phyloP scores from a whole-genome alignment of 2,113 vertebrate species.

The Loxodonta africana region DNA sequence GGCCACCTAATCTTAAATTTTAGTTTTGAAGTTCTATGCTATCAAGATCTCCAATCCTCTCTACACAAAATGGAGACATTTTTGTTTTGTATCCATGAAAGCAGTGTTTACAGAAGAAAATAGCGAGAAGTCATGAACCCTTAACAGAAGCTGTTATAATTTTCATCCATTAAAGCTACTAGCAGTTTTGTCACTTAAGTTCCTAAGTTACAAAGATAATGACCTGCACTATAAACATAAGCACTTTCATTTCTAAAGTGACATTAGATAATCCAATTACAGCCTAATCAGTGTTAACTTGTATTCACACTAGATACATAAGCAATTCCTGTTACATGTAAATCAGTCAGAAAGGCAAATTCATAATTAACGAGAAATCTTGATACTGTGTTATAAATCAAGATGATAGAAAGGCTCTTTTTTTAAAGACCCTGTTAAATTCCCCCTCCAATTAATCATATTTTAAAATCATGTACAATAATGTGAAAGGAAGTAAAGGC shows the following conservation, averaged over 20 bases:
- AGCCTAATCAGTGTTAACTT: neutral
- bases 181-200: neutral
- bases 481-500: constrained; percentile 5
- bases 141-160: neutral
- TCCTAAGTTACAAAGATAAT: constrained; percentile 65
- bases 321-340: neutral
- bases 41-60: neutral
- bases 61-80: neutral
- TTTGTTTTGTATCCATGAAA: neutral
- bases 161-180: neutral
- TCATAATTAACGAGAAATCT: neutral
- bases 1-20: neutral
- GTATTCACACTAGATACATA: neutral
- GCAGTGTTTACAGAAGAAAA: neutral
- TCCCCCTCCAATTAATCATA: neutral
- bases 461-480: neutral
- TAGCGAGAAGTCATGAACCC: neutral
- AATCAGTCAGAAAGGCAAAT: neutral
- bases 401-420: neutral
- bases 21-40: constrained; percentile 17
- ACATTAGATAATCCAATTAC: constrained; percentile 58
- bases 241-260: constrained; percentile 62
- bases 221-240: neutral
- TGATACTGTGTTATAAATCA: constrained; percentile 6
- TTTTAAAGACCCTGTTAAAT: neutral